Evolutionary conservation across 1,140 invertebrate species (phyloP).

Genomic region (Muscidifurax raptorellus): DNA sequence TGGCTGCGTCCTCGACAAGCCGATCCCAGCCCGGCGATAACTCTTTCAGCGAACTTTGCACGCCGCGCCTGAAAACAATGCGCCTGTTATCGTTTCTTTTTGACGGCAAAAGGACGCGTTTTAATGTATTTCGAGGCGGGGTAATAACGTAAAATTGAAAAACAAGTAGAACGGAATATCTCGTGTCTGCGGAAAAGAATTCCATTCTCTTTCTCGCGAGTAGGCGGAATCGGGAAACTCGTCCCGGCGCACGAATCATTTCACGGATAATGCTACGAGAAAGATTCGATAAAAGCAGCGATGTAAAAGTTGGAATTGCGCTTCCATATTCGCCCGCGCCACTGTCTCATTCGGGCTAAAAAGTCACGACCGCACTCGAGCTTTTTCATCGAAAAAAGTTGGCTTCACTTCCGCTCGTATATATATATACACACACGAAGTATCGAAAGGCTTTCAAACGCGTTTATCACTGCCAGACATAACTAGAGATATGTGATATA

Average conservation of each 20-base stretch:
- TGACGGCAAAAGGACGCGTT: too few relatives aligned
- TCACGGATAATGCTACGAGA: not conserved
- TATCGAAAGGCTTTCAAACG: not conserved
- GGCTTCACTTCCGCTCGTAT: not conserved
- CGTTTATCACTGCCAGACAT: not conserved
- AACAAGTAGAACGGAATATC: not conserved
- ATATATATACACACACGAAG: not conserved
- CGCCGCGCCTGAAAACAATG: constrained; percentile 54
- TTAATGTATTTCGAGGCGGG: too few relatives aligned
- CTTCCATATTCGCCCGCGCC: not conserved
- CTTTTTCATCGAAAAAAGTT: constrained; percentile 10
- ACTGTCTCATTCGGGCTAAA: not conserved
- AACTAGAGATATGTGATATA: not conserved
- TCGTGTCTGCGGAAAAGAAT: not conserved
- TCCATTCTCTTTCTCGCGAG: not conserved
- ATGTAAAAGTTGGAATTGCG: not conserved
- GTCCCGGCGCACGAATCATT: not conserved
- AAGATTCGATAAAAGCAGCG: not conserved
- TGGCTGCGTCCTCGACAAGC: constrained; percentile 67
- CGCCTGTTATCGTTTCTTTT: too few relatives aligned
- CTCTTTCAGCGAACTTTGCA: constrained; percentile 61
- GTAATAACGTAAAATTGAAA: not conserved
- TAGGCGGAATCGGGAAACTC: not conserved
- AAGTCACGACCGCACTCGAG: not conserved
- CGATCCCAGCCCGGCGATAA: constrained; percentile 65